Conservation (phyloP, 1,140 invertebrate genomes). For the Lamellibrachia luymesi region DNA sequence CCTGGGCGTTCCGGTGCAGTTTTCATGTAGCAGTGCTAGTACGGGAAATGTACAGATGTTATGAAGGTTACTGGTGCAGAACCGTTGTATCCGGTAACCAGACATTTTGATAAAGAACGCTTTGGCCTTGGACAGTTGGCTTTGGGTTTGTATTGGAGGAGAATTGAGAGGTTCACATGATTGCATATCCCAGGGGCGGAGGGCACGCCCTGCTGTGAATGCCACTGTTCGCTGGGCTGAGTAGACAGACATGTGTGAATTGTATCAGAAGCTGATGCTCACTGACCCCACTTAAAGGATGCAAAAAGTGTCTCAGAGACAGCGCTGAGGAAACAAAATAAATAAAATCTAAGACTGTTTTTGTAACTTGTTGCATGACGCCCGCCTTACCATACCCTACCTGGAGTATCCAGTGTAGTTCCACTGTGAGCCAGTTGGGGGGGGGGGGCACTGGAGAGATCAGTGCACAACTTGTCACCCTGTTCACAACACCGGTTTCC, state of each 20-base stretch:
- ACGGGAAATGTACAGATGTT: background rate
- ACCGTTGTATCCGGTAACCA: background rate
- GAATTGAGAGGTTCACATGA: background rate
- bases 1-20: background rate
- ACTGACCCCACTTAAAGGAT: background rate
- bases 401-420: too few species aligned
- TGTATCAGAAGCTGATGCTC: background rate
- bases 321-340: background rate
- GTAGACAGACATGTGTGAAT: background rate
- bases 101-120: too few species aligned
- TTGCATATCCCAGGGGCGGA: background rate
- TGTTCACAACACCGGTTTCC: background rate
- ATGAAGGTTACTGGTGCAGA: background rate
- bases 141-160: background rate
- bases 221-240: background rate
- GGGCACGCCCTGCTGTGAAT: background rate
- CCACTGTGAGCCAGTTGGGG: background rate
- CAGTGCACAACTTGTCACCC: background rate
- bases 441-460: background rate
- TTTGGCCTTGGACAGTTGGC: too few species aligned
- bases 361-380: background rate
- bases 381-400: background rate
- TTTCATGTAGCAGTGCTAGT: background rate
- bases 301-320: background rate
- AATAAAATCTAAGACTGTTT: conserved; percentile 1